Evolutionary conservation across 2,113 vertebrate genomes (phyloP).

Genomic region (Sclerurus mexicanus): DNA sequence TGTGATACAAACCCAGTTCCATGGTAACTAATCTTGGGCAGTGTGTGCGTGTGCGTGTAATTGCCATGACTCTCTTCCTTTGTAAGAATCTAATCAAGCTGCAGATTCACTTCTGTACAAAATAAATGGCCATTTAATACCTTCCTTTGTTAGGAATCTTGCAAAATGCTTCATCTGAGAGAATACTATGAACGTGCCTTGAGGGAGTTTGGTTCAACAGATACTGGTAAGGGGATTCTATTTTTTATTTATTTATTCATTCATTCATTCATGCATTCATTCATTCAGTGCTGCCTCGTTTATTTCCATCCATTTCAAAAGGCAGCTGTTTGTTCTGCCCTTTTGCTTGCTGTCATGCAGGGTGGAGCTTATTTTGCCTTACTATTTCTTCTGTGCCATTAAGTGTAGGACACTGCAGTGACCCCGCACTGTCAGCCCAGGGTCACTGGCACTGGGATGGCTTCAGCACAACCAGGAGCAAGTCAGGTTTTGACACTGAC

Average conservation of each 20-base stretch:
- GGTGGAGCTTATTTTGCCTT: neutral
- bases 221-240: slow-evolving; percentile 79
- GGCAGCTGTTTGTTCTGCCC: neutral
- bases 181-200: slow-evolving; percentile 93
- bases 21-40: slow-evolving; percentile 13
- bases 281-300: neutral
- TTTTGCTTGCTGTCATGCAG: neutral
- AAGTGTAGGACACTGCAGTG: neutral
- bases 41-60: neutral
- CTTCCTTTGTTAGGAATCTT: slow-evolving; percentile 77
- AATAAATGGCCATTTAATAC: slow-evolving; percentile 31
- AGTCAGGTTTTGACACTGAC: neutral
- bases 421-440: neutral
- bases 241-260: neutral
- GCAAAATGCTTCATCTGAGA: slow-evolving; percentile 85
- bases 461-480: neutral
- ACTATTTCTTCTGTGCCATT: neutral
- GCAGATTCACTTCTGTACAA: slow-evolving; percentile 12
- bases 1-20: neutral
- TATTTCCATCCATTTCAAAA: neutral
- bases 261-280: neutral
- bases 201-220: slow-evolving; percentile 87
- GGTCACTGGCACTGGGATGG: neutral
- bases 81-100: slow-evolving; percentile 34
- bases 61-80: neutral